Base-by-base conservation (phyloP, 1,140 invertebrate species). In the Pomphorhynchus laevis region DNA sequence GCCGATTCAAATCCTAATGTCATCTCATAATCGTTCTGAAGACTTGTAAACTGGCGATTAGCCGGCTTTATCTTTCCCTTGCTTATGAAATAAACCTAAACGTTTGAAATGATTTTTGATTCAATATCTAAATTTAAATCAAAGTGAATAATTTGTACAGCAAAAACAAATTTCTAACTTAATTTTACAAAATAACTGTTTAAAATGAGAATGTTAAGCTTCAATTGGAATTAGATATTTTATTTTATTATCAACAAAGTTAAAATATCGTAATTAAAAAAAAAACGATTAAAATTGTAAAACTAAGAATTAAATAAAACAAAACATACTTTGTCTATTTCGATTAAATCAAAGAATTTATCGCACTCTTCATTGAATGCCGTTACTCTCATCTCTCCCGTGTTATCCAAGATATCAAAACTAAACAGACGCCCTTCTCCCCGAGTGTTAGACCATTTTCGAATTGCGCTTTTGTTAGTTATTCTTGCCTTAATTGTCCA, bases 21-120 rank as follows among this genome's bases (percentile, higher is more conserved):
- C 67, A 95, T 72, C 52, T 98, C 86, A 51, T 89, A 95, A 52
- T 91, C 77, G 55, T 89, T 79, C 34, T 77, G 73, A 9, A 84
- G 52, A 31, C 58, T 66, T 12, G 64, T 66, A 50, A 67, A 93
- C 49, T 75, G 67, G 53, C 82, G 86, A 53, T 93, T 89, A 1
- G 82, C 80, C 14, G 71, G 65, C 55, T 86, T 91, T 6, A 91
- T 51, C 17, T 58, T 46, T 39, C 69, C 74, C 45, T 68, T 68
- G 20, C 68, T 71, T 24, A 95, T 68, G 48, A 69, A 84, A 54
- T 80, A 91, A 4, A 86, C 67, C 61, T 77, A 38, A 22, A 45
- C 43, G 29, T 2, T 12, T 9, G 20, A 33, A 39, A 18, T 4
- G 3, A 23, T 21, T 24, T 69, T 46, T 71, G 68, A 5, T 69